Evolutionary conservation across 2,888 invertebrate genomes (phyloP), one percentile per base, ranked within the genome.

Genomic region (Ophraella communa): DNA sequence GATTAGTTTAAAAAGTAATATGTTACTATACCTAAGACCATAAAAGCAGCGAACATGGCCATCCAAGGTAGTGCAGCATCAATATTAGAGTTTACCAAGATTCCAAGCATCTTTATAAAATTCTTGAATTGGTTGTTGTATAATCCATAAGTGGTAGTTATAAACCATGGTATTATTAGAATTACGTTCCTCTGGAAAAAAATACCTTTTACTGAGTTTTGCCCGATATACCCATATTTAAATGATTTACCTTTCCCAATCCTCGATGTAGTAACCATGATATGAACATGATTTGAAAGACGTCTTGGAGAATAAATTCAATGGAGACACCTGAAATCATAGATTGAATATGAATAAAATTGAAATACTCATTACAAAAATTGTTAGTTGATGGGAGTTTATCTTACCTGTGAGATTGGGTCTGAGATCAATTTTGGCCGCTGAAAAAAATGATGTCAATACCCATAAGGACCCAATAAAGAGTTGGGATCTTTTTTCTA

Each of bases 111-210:
- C 49, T 73, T 73, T 14, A 71, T 44, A 3, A 78, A 47, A 54
- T 74, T 72, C 55, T 70, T 72, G 64, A 77, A 79, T 62, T 80
- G 79, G 45, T 74, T 76, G 57, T 74, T 74, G 59, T 80, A 79
- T 11, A 79, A 71, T 30, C 76, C 77, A 67, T 78, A 79, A 8
- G 72, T 49, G 3, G 78, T 77, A 44, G 77, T 65, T 3, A 74
- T 24, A 3, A 80, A 65, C 80, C 80, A 81, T 8, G 81, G 81
- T n/a, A 79, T 63, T 45, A 79, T 71, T 33, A 78, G 68, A 3
- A 69, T 63, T 1, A 73, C 64, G 20, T 72, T 74, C 64, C 72
- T 68, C 74, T 76, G n/a, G n/a, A n/a, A n/a, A 53, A 57, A 73
- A 72, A n/a, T n/a, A n/a, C n/a, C n/a, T n/a, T n/a, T n/a, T n/a